Evolutionary conservation across 2,113 vertebrate genomes (phyloP), one percentile per base, ranked within the genome.

Genomic region (Dipodomys merriami): DNA sequence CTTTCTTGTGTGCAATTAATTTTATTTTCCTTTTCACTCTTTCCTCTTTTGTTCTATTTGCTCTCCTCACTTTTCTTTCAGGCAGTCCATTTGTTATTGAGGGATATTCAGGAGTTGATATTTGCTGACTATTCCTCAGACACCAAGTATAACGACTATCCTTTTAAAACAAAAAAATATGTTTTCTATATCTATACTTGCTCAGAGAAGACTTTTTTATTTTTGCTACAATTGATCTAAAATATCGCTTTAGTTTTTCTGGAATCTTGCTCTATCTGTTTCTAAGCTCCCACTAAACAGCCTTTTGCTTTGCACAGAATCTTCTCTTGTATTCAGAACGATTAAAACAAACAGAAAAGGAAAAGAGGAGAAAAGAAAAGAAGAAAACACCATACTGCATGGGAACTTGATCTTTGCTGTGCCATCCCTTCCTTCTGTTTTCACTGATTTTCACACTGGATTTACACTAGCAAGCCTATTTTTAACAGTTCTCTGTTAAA

Each of bases 1-100:
- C 29, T 89, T 92, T 85, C 71, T 69, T 76, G 22, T 44, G 20
- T 67, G 18, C 57, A 89, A 88, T 91, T 91, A 84, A 96, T 72
- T 93, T 68, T 78, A 15, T 83, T 79, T 79, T 1, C 8, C 4
- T 39, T 76, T 76, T 79, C 49, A 13, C 68, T 6, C 9, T 77
- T 64, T 88, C 12, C 29, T 8, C 30, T 91, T 46, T 82, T 49
- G 2, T 85, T 65, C 25, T 64, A 6, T 78, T 46, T 1, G 74
- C 35, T 35, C n/a, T 46, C 27, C 35, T n/a, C 64, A 0, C 8
- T 5, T 90, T 88, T 74, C 22, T 86, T 84, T 93, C 60, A 62
- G 67, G 71, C 68, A 76, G 57, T 57, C 19, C 44, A 29, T 67
- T 79, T 85, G 35, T 80, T 39, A 88, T 10, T 88, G 62, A 83